Conservation (phyloP, 2,888 invertebrate species). For the Crocallis elinguaria region DNA sequence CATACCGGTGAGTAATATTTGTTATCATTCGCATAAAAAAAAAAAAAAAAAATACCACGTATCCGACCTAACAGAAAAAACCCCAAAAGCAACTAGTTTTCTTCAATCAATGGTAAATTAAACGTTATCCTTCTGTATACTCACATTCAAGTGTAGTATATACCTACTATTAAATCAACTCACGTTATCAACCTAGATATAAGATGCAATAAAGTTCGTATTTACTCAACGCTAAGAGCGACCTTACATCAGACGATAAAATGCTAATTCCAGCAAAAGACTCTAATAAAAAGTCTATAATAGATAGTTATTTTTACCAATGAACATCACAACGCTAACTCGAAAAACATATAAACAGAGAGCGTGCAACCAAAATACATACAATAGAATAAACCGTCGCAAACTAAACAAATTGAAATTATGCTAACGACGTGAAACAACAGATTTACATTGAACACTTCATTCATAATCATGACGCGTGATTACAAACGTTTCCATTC, state of each 20-base stretch:
- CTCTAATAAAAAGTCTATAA: slow-evolving; percentile 23
- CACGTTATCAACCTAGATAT: slow-evolving; percentile 17
- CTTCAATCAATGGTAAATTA: no score
- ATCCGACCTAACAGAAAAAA: no score
- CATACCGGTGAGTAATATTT: no score
- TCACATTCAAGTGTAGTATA: no score
- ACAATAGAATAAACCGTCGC: slow-evolving; percentile 24
- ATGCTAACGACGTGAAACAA: slow-evolving; percentile 29
- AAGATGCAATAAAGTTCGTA: slow-evolving; percentile 20
- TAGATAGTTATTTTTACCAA: slow-evolving; percentile 33
- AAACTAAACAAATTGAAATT: slow-evolving; percentile 27
- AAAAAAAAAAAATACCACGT: no score
- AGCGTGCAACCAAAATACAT: slow-evolving; percentile 4
- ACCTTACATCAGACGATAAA: slow-evolving; percentile 21
- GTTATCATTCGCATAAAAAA: no score
- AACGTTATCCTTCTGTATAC: no score
- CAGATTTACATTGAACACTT: slow-evolving; percentile 29
- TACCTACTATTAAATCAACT: neutral
- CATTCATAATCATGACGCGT: slow-evolving; percentile 31
- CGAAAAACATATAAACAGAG: slow-evolving; percentile 20
- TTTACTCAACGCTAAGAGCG: slow-evolving; percentile 17
- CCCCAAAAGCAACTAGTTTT: no score
- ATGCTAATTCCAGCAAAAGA: slow-evolving; percentile 25
- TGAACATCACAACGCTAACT: slow-evolving; percentile 25
- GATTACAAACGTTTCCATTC: slow-evolving; percentile 13